phyloP scores from a whole-genome alignment of 2,797 vertebrate species.

The Catharus ustulatus region DNA sequence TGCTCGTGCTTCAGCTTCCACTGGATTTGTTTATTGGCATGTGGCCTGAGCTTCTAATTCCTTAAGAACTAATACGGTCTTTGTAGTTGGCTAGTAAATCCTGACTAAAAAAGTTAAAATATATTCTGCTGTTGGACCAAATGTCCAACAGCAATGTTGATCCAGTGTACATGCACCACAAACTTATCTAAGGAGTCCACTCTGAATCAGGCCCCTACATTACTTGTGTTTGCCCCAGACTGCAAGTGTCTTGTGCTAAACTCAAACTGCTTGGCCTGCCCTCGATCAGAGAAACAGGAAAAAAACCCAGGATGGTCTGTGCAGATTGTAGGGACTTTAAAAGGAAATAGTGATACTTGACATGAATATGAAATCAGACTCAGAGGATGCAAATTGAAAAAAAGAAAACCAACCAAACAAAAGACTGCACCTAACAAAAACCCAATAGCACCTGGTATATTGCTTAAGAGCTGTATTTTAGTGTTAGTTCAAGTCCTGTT shows the following conservation, averaged over 20 bases:
- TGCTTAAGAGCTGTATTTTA: not conserved
- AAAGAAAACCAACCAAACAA: rapidly evolving
- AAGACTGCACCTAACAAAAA: too few relatives aligned
- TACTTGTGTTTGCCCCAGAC: not conserved
- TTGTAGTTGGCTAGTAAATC: not conserved
- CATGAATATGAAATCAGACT: not conserved
- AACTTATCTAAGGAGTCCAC: not conserved
- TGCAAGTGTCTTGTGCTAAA: not conserved
- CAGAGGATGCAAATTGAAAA: not conserved
- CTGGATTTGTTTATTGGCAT: conserved; percentile 17
- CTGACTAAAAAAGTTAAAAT: not conserved
- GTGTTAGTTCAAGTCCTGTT: not conserved
- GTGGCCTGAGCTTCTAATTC: not conserved
- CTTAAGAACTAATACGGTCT: not conserved
- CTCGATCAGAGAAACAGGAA: not conserved
- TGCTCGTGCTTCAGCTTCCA: conserved; percentile 5
- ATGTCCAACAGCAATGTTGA: not conserved
- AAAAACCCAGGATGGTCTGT: not conserved
- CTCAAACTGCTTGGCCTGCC: not conserved
- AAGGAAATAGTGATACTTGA: not conserved
- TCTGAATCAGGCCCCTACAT: not conserved
- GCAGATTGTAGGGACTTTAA: not conserved
- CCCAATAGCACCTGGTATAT: not conserved
- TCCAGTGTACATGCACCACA: not conserved
- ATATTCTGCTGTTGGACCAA: not conserved